A percentile compares a stretch with the other conserved stretches of the same genome.
phyloP scores from a whole-genome alignment of 92 coral and sea anemone species.

The Palythoa grandiflora region DNA sequence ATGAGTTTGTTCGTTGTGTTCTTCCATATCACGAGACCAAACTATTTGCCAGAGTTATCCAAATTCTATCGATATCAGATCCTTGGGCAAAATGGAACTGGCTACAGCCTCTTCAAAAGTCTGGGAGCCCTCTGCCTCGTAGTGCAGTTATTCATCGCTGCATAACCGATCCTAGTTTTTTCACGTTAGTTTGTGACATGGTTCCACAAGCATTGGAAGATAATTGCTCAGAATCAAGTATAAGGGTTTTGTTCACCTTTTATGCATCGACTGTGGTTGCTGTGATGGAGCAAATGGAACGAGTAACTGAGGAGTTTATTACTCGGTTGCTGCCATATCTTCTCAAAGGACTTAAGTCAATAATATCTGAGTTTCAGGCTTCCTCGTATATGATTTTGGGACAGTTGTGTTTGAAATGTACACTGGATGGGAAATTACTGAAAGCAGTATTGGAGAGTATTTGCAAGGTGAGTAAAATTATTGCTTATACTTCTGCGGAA shows the following conservation, averaged over 20 bases:
- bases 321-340: constrained; percentile 74
- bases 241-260: constrained; percentile 81
- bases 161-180: constrained; percentile 74
- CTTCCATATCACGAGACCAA: constrained; percentile 98
- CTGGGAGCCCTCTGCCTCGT: constrained; percentile 87
- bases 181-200: constrained; percentile 80
- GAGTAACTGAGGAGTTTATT: constrained; percentile 81
- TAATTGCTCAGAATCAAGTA: constrained; percentile 71
- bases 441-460: constrained; percentile 83
- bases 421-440: constrained; percentile 72
- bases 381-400: constrained; percentile 96
- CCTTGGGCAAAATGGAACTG: constrained; percentile 91
- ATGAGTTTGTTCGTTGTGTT: constrained; percentile 76
- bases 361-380: constrained; percentile 71
- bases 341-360: constrained; percentile 80
- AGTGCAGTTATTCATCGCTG: constrained; percentile 89
- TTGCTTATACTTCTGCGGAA: not conserved
- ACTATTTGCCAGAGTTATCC: constrained; percentile 87
- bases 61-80: constrained; percentile 74
- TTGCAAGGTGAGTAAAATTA: constrained; percentile 74
- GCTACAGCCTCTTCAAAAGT: constrained; percentile 85
- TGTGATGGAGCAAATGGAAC: constrained; percentile 75
- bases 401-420: constrained; percentile 85
- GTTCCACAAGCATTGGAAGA: constrained; percentile 63
- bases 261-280: constrained; percentile 96